These are phyloP conservation scores for Alauda arvensis DNA, from an alignment of 2,797 vertebrate genomes.

Conservation along the genomic window DNA sequence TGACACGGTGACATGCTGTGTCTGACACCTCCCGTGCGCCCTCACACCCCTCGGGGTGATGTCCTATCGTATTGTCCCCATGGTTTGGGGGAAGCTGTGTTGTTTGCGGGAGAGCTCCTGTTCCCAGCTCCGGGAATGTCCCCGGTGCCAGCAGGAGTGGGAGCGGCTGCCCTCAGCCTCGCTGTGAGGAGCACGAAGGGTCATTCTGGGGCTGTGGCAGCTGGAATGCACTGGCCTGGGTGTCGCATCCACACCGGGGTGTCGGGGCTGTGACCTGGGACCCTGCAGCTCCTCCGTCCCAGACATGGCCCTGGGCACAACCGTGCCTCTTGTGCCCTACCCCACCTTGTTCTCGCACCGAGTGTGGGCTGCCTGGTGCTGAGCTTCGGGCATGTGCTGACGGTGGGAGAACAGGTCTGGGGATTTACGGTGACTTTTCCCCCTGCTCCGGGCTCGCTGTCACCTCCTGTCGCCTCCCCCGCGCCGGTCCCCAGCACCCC, in stretches of 20 bases:
- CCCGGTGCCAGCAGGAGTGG: background rate
- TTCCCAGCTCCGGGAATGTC: background rate
- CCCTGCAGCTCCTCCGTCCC: background rate
- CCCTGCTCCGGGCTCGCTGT: background rate
- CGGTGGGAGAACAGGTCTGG: background rate
- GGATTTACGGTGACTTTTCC: background rate
- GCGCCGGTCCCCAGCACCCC: background rate
- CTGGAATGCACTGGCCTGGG: rapidly evolving
- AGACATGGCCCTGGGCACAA: rapidly evolving
- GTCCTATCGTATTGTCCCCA: rapidly evolving
- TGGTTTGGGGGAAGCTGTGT: background rate
- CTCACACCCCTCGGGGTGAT: background rate
- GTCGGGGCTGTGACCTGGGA: background rate
- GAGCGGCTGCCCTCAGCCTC: background rate
- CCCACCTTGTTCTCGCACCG: rapidly evolving
- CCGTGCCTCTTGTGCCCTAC: rapidly evolving
- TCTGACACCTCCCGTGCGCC: rapidly evolving
- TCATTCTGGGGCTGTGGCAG: rapidly evolving
- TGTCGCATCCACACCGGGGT: rapidly evolving
- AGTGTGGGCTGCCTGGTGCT: rapidly evolving
- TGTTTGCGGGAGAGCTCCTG: background rate
- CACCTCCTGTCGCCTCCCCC: background rate
- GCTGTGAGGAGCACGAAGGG: rapidly evolving
- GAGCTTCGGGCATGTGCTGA: background rate
- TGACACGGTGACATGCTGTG: background rate